Conservation (phyloP, 2,888 invertebrate genomes). For the Apodemia duryi region DNA sequence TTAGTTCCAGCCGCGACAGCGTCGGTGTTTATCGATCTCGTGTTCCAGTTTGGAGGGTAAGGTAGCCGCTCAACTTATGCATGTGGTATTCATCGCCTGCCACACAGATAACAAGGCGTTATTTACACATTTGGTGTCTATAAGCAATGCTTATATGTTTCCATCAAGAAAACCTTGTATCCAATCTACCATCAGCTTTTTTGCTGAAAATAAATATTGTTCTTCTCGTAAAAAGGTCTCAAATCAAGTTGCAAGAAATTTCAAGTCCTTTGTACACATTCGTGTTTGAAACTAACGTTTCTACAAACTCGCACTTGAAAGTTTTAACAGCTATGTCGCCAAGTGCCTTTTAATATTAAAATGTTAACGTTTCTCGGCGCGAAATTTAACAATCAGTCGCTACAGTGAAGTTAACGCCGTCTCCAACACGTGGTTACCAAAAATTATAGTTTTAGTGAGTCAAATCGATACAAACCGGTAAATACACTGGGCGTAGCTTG, state of each 20-base stretch:
- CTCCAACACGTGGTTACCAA: conserved; percentile 31
- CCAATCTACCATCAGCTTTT: too few species aligned
- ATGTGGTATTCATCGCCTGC: too few species aligned
- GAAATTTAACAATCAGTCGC: not conserved
- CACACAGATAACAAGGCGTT: too few species aligned
- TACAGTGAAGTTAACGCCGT: conserved; percentile 25
- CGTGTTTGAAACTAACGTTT: not conserved
- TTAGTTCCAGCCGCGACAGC: too few species aligned
- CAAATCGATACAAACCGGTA: conserved; percentile 64
- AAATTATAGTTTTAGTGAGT: conserved; percentile 52
- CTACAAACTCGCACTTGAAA: not conserved
- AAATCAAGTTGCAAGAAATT: not conserved
- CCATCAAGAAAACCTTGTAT: too few species aligned
- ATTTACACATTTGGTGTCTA: too few species aligned
- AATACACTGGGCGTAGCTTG: conserved; percentile 51
- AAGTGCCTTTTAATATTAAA: conserved; percentile 11
- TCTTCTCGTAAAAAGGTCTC: not conserved
- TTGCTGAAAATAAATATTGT: too few species aligned
- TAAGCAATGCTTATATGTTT: too few species aligned
- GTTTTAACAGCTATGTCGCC: conserved; percentile 6
- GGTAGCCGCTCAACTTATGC: too few species aligned
- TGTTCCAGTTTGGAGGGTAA: too few species aligned
- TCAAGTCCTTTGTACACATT: not conserved
- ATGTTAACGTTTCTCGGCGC: conserved; percentile 1
- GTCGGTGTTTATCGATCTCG: too few species aligned